Evolutionary conservation across 2,113 vertebrate species (phyloP).

Genomic region (Elephantulus edwardii): DNA sequence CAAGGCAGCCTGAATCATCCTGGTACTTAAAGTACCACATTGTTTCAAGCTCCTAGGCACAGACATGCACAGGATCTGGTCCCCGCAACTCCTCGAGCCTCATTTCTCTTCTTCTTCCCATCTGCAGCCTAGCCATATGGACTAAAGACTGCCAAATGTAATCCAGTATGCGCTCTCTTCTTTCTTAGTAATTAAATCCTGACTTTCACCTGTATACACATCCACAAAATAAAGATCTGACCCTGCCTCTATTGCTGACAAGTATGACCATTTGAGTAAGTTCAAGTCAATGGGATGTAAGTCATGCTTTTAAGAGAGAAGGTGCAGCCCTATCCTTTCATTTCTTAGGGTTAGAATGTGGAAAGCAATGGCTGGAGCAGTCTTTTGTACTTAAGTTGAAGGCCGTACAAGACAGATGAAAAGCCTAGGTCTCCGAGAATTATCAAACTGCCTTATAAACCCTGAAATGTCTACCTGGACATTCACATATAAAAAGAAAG

Average conservation of each 20-base stretch:
- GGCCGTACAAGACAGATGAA: not conserved
- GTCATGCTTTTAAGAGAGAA: not conserved
- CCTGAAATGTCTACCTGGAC: not conserved
- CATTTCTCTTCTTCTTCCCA: not conserved
- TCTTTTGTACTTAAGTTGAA: not conserved
- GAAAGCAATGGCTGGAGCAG: not conserved
- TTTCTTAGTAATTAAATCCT: constrained; percentile 21
- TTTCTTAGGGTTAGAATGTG: not conserved
- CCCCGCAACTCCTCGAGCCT: not conserved
- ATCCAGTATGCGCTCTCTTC: not conserved
- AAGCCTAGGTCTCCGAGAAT: not conserved
- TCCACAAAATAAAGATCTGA: not conserved
- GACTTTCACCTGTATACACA: not conserved
- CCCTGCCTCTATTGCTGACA: not conserved
- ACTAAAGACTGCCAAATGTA: not conserved
- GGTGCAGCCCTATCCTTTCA: too few species aligned
- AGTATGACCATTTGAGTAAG: not conserved
- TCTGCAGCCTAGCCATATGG: not conserved
- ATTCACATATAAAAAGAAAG: not conserved
- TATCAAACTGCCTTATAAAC: not conserved
- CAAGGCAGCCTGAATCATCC: not conserved
- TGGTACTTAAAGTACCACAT: not conserved
- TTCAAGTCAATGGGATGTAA: not conserved
- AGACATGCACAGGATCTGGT: not conserved
- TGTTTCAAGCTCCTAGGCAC: not conserved